phyloP scores from a whole-genome alignment of 2,888 invertebrate species.

The Atethmia centrago region DNA sequence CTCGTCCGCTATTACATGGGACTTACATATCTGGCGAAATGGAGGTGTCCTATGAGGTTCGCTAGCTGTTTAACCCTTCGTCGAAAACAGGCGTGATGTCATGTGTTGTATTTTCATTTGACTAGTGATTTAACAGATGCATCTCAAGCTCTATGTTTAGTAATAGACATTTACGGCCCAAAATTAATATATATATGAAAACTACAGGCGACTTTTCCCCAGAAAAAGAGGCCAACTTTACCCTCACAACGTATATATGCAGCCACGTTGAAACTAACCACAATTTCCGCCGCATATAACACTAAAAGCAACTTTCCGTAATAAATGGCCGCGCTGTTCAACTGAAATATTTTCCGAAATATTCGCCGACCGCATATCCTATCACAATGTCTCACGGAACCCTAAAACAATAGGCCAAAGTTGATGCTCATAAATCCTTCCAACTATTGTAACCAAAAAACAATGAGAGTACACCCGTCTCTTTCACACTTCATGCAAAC shows the following conservation, averaged over 20 bases:
- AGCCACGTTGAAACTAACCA: not conserved
- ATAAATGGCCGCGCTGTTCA: slow-evolving; percentile 40
- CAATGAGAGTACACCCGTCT: slow-evolving; percentile 58
- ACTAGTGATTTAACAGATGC: not conserved
- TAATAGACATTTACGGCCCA: not conserved
- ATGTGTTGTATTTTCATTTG: not conserved
- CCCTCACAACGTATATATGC: not conserved
- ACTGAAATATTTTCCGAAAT: slow-evolving; percentile 58
- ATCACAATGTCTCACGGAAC: slow-evolving; percentile 58
- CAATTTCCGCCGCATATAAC: slow-evolving; percentile 36
- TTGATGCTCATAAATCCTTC: slow-evolving; percentile 70
- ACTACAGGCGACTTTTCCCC: not conserved
- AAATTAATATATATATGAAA: slow-evolving; percentile 17
- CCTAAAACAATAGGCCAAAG: slow-evolving; percentile 70
- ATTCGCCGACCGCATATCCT: slow-evolving; percentile 60
- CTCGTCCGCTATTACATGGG: no score
- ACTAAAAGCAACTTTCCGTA: slow-evolving; percentile 47
- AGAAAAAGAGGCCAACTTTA: slow-evolving; percentile 3
- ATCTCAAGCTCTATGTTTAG: not conserved
- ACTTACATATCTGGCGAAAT: not conserved
- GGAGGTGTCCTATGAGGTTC: not conserved
- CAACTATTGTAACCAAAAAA: slow-evolving; percentile 72
- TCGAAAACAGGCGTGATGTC: not conserved
- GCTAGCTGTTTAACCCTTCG: no score
- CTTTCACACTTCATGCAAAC: slow-evolving; percentile 6